These are phyloP conservation scores for Micrasema longulum DNA, from an alignment of 1,140 invertebrate genomes.

Conservation along the genomic window DNA sequence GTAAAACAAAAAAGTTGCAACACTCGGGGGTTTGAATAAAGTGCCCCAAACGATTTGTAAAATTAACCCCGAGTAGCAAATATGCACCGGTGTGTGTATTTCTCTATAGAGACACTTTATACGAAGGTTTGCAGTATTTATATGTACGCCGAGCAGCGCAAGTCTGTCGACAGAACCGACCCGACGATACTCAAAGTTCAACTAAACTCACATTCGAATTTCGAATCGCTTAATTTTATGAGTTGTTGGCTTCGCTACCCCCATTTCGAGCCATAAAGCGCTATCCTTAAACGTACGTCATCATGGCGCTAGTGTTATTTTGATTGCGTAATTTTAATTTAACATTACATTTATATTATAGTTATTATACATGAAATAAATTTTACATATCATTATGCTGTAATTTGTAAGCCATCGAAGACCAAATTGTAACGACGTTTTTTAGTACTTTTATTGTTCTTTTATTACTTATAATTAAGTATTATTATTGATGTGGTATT, in stretches of 20 bases:
- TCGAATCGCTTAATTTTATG: constrained; percentile 71
- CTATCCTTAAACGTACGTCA: constrained; percentile 17
- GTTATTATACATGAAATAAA: too few relatives aligned
- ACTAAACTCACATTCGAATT: constrained; percentile 68
- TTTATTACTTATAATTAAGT: too few relatives aligned
- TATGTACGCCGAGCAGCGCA: not conserved
- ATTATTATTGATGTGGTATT: too few relatives aligned
- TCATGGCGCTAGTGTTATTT: too few relatives aligned
- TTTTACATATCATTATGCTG: too few relatives aligned
- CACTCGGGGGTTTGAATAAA: not conserved
- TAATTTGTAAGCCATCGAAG: too few relatives aligned
- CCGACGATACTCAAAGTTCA: constrained; percentile 64
- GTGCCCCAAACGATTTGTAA: constrained; percentile 1
- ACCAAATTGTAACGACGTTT: too few relatives aligned
- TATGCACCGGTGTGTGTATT: constrained; percentile 1
- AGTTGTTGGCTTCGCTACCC: constrained; percentile 69
- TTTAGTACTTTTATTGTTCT: too few relatives aligned
- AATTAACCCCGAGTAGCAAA: constrained; percentile 4
- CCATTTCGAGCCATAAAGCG: constrained; percentile 21
- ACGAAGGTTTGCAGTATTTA: constrained; percentile 21
- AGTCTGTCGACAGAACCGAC: constrained; percentile 10
- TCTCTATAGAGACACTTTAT: not conserved
- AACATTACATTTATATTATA: too few relatives aligned
- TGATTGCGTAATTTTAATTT: too few relatives aligned
- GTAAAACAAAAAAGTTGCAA: too few relatives aligned